Evolutionary conservation across 1,140 invertebrate genomes (phyloP), one percentile per base, ranked within the genome.

Genomic region (Physella acuta): DNA sequence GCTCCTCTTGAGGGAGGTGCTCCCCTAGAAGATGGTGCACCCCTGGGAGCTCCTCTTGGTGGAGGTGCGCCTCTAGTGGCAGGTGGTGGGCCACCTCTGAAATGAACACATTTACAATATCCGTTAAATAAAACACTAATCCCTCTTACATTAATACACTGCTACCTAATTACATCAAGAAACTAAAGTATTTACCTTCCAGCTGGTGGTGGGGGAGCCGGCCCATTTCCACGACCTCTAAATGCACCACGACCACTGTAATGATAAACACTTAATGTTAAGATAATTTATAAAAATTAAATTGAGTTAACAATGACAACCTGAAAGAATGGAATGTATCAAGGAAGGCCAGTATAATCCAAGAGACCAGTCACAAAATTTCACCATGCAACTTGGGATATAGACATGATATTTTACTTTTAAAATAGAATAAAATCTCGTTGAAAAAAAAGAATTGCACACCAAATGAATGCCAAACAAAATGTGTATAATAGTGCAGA

Each of bases 1-100:
- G 59, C 59, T 49, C 62, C 37, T 17, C 62, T 37, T 16, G 62
- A 30, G 11, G 62, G 49, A 14, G 53, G 53, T 24, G 53, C 53
- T 31, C 62, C 62, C 16, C 62, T 16, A n/a, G 26, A 17, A 16
- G 62, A 30, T 33, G 62, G 62, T 30, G 62, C 62, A 3, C 62
- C 62, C 20, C 62, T 31, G 33, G 62, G 62, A 17, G 34, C 62
- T n/a, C 62, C 62, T 52, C 62, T 64, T 51, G 62, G 62, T 49
- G 61, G 61, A 14, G 61, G 61, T 8, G 34, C 61, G 28, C 62
- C 62, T 64, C 62, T 64, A 16, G 62, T 16, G 28, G n/a, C n/a
- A n/a, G n/a, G n/a, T n/a, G 28, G 14, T 11, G 34, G 49, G 17
- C 31, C 62, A 51, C 62, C 62, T 64, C 62, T 64, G 62, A 36